phyloP scores from a whole-genome alignment of 2,797 vertebrate species.

The Urophycis tenuis region DNA sequence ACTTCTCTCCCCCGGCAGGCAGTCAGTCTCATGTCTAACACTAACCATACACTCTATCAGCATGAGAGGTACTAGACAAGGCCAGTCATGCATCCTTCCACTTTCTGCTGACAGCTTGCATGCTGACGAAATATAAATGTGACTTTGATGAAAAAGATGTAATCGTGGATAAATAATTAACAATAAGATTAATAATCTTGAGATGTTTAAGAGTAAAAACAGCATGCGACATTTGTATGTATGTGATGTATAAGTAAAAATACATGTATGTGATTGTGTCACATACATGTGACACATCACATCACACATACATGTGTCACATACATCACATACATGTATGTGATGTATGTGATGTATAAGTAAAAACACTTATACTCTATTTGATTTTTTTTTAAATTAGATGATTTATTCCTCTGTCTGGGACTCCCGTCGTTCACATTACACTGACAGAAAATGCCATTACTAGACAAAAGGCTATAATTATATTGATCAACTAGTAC shows the following conservation, averaged over 20 bases:
- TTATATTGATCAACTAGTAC: not conserved
- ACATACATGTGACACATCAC: too few species aligned
- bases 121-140: not conserved
- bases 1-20: slow-evolving; percentile 65
- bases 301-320: too few species aligned
- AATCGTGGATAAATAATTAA: too few species aligned
- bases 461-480: not conserved
- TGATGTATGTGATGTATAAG: too few species aligned
- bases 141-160: not conserved
- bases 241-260: too few species aligned
- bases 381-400: not conserved
- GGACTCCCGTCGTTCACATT: not conserved
- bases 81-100: not conserved
- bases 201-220: not conserved
- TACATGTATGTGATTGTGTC: too few species aligned
- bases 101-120: not conserved
- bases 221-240: too few species aligned
- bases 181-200: not conserved
- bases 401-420: not conserved
- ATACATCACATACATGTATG: too few species aligned
- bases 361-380: not conserved
- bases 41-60: slow-evolving; percentile 18
- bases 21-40: slow-evolving; percentile 37
- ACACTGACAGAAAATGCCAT: not conserved
- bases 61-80: not conserved